Evolutionary conservation across 1,140 invertebrate species (phyloP).

Genomic region (Matsumurasca onukii): DNA sequence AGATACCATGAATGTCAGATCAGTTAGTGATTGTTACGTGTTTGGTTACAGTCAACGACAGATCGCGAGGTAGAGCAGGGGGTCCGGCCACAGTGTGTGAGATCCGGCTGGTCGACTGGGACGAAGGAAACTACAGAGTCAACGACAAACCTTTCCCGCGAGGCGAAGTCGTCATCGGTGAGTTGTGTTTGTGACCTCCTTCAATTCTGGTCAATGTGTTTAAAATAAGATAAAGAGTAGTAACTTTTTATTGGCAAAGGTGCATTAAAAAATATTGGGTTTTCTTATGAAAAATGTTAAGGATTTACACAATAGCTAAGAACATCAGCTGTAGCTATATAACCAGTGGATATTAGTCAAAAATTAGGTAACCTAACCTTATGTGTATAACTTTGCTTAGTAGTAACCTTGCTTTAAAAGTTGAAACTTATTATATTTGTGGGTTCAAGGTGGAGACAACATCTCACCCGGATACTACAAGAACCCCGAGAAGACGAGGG

Average conservation of each 20-base stretch:
- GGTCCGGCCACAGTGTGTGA: slow-evolving; percentile 84
- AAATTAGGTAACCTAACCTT: no score
- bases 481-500: slow-evolving; percentile 81
- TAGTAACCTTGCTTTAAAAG: slow-evolving; percentile 3
- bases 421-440: neutral
- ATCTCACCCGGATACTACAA: slow-evolving; percentile 95
- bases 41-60: slow-evolving; percentile 53
- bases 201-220: no score
- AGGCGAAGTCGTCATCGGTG: slow-evolving; percentile 88
- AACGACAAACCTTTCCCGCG: slow-evolving; percentile 88
- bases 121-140: slow-evolving; percentile 90
- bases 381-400: no score
- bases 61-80: slow-evolving; percentile 82
- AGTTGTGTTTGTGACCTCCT: no score
- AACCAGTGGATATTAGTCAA: no score
- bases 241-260: no score
- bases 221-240: no score
- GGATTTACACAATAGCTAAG: no score
- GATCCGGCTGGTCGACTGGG: slow-evolving; percentile 89
- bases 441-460: slow-evolving; percentile 70
- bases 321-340: no score
- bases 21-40: neutral
- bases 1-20: neutral
- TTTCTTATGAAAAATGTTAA: no score
- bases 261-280: no score